phyloP scores from a whole-genome alignment of 2,888 invertebrate species.

The Cerastoderma edule region DNA sequence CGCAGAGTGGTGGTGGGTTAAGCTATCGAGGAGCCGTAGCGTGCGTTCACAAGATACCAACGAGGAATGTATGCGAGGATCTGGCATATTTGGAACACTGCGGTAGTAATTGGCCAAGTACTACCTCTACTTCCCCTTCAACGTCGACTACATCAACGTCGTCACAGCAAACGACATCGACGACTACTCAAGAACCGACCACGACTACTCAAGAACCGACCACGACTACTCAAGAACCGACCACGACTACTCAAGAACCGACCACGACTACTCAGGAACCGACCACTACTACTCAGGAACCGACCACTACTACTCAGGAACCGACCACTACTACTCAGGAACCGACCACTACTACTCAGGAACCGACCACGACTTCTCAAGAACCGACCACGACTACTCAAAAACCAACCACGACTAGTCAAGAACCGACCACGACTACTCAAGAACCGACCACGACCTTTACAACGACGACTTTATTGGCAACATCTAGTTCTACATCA shows the following conservation, averaged over 20 bases:
- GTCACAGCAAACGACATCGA: not conserved
- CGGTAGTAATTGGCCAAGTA: not conserved
- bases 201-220: not conserved
- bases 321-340: not conserved
- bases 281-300: no score
- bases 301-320: not conserved
- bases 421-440: not conserved
- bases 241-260: no score
- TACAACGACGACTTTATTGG: no score
- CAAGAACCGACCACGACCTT: not conserved
- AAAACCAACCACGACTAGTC: not conserved
- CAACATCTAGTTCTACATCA: no score
- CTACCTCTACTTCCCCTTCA: not conserved
- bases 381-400: no score
- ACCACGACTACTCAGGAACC: not conserved
- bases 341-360: not conserved
- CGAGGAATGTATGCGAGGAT: not conserved
- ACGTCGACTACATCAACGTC: not conserved
- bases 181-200: no score
- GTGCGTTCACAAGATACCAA: slow-evolving; percentile 2
- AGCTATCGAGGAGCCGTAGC: not conserved
- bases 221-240: not conserved
- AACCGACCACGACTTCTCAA: not conserved
- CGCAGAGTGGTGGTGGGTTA: not conserved
- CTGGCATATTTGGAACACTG: not conserved